Conservation (phyloP, 2,113 vertebrate species). For the Limanda limanda region DNA sequence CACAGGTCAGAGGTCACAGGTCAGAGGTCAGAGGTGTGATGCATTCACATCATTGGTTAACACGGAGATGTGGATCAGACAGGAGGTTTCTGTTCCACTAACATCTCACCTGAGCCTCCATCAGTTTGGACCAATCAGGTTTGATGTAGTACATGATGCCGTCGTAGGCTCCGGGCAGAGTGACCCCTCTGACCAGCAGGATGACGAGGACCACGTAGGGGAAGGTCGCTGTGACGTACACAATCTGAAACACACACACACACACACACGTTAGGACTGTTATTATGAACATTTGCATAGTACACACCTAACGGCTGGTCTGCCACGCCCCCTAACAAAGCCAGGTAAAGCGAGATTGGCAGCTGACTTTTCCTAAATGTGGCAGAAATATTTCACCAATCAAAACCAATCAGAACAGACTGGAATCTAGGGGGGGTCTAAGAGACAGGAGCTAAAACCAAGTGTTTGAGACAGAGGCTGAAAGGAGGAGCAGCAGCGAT, state of each 20-base stretch:
- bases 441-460: too few species aligned
- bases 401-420: too few species aligned
- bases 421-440: too few species aligned
- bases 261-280: neutral
- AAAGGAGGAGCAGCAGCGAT: too few species aligned
- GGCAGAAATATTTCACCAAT: too few species aligned
- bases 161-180: slow-evolving; percentile 81
- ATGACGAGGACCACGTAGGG: slow-evolving; percentile 85
- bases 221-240: slow-evolving; percentile 86
- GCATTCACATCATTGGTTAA: neutral
- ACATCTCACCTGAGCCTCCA: slow-evolving; percentile 78
- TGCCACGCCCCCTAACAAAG: too few species aligned
- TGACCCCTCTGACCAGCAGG: slow-evolving; percentile 83
- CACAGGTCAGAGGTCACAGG: slow-evolving; percentile 26
- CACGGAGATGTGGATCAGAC: too few species aligned
- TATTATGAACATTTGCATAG: too few species aligned
- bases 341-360: too few species aligned
- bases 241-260: slow-evolving; percentile 74
- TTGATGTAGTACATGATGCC: slow-evolving; percentile 86
- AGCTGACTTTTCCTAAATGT: too few species aligned
- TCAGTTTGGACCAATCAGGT: slow-evolving; percentile 85
- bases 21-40: neutral
- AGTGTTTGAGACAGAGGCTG: too few species aligned
- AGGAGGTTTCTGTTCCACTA: neutral
- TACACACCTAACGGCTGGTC: too few species aligned